phyloP scores from a whole-genome alignment of 2,797 vertebrate genomes.

The Mormyrops attenuatus region DNA sequence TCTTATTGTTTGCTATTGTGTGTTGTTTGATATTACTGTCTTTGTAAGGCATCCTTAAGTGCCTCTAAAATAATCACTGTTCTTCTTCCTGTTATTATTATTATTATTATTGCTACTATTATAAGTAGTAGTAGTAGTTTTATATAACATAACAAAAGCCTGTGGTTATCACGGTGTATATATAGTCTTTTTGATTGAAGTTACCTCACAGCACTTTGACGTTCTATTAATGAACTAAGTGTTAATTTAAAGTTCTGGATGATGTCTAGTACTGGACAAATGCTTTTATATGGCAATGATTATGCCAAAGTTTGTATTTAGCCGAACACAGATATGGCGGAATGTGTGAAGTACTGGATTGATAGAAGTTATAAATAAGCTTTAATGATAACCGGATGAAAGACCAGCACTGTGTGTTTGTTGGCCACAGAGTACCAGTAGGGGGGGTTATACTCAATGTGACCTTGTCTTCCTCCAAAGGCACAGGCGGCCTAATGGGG shows the following conservation, averaged over 20 bases:
- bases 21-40: background rate
- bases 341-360: slow-evolving; percentile 12
- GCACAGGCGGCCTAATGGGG: background rate
- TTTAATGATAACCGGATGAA: slow-evolving; percentile 12
- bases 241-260: slow-evolving; percentile 29
- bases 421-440: background rate
- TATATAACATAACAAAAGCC: background rate
- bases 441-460: background rate
- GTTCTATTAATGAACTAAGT: slow-evolving; percentile 10
- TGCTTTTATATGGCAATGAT: background rate
- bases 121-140: background rate
- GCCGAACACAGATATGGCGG: slow-evolving; percentile 1
- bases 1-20: background rate
- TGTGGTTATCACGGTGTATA: background rate
- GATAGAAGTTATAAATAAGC: slow-evolving; percentile 28
- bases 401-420: slow-evolving; percentile 5
- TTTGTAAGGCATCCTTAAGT: background rate
- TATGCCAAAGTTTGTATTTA: slow-evolving; percentile 8
- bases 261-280: background rate
- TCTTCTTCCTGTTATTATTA: background rate
- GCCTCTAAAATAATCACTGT: background rate
- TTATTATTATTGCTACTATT: background rate
- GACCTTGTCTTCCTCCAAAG: slow-evolving; percentile 23
- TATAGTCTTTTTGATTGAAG: background rate
- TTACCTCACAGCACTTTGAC: background rate